Percentiles rank a stretch among this genome's conserved stretches.
phyloP scores from a whole-genome alignment of 2,888 invertebrate species.

The Campopleginae sp. region DNA sequence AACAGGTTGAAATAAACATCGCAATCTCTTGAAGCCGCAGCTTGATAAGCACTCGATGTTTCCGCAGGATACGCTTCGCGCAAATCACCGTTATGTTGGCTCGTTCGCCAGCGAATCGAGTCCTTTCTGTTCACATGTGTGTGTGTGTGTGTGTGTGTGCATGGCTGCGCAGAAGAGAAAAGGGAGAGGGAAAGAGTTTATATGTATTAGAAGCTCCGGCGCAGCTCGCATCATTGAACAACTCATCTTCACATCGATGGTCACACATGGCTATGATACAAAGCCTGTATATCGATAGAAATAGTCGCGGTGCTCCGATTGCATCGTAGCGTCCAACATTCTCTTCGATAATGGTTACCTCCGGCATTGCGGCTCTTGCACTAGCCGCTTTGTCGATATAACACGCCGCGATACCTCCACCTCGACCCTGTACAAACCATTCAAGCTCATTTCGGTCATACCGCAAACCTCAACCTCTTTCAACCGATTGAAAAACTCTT shows the following conservation, averaged over 20 bases:
- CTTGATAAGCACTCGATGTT: slow-evolving; percentile 77
- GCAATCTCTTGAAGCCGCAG: slow-evolving; percentile 70
- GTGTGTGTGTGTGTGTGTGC: slow-evolving; percentile 26
- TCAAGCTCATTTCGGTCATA: slow-evolving; percentile 30
- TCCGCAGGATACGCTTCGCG: slow-evolving; percentile 79
- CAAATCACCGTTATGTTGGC: slow-evolving; percentile 75
- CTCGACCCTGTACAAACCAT: slow-evolving; percentile 5
- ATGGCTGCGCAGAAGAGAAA: not conserved
- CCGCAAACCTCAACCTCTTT: slow-evolving; percentile 17
- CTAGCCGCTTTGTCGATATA: slow-evolving; percentile 30
- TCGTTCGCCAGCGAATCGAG: slow-evolving; percentile 63
- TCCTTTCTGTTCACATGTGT: not conserved
- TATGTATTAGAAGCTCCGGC: slow-evolving; percentile 20
- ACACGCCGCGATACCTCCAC: slow-evolving; percentile 51
- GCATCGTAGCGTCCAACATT: slow-evolving; percentile 57
- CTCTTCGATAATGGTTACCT: slow-evolving; percentile 70
- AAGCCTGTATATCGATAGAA: slow-evolving; percentile 53
- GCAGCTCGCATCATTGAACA: slow-evolving; percentile 44
- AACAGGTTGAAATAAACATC: slow-evolving; percentile 71
- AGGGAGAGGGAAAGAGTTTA: slow-evolving; percentile 4
- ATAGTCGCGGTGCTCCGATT: slow-evolving; percentile 49
- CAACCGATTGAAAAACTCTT: slow-evolving; percentile 11
- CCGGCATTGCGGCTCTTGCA: slow-evolving; percentile 51
- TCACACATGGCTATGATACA: slow-evolving; percentile 24
- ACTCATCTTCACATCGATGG: slow-evolving; percentile 41